Conservation (phyloP, 2,113 vertebrate species). For the Carassius auratus region DNA sequence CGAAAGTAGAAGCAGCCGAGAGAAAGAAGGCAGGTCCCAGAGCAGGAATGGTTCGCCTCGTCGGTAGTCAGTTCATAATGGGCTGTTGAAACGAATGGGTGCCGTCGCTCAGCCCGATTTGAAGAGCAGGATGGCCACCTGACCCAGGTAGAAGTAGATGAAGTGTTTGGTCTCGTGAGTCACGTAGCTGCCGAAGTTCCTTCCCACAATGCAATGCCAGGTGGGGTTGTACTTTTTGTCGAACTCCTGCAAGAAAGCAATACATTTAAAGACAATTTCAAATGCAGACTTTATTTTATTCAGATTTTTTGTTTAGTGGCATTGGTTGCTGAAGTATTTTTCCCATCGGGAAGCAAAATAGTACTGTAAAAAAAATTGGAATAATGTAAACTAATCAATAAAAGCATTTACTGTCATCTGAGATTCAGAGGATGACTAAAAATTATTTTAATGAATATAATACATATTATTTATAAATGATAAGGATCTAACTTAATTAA, state of each 20-base stretch:
- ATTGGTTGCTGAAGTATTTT: too few relatives aligned
- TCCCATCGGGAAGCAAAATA: too few relatives aligned
- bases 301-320: too few relatives aligned
- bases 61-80: slow-evolving; percentile 72
- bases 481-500: too few relatives aligned
- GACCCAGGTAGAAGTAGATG: slow-evolving; percentile 99
- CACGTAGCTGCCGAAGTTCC: slow-evolving; percentile 98
- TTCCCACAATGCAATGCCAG: slow-evolving; percentile 98
- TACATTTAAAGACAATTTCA: background rate
- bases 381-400: too few relatives aligned
- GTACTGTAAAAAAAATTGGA: too few relatives aligned
- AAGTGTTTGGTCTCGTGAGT: slow-evolving; percentile 99
- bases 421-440: too few relatives aligned
- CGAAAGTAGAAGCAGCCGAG: slow-evolving; percentile 80
- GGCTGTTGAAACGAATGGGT: slow-evolving; percentile 57
- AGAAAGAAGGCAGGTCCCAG: slow-evolving; percentile 81
- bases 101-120: slow-evolving; percentile 87
- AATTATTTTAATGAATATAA: too few relatives aligned
- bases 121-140: slow-evolving; percentile 97
- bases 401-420: too few relatives aligned
- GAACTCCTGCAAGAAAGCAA: slow-evolving; percentile 83
- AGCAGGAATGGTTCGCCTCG: slow-evolving; percentile 79
- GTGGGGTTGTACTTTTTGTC: slow-evolving; percentile 99
- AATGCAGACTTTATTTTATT: too few relatives aligned
- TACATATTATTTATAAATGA: too few relatives aligned